Percentiles rank a stretch among this genome's conserved stretches.
phyloP scores from a whole-genome alignment of 2,888 invertebrate genomes.

The Aspidapion aeneum region DNA sequence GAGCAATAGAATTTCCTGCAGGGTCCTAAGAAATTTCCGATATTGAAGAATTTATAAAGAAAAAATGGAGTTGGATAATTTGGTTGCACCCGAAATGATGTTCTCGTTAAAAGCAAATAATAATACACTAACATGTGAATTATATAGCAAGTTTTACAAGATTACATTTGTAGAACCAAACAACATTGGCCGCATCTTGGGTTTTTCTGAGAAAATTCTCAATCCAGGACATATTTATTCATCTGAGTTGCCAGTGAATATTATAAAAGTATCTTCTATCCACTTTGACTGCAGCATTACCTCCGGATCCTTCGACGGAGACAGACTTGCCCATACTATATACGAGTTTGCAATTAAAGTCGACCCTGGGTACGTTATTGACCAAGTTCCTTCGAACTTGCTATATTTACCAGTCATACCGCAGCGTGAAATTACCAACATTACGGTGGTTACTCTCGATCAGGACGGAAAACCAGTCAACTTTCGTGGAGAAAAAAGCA shows the following conservation, averaged over 20 bases:
- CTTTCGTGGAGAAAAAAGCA: background rate
- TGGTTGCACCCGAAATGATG: background rate
- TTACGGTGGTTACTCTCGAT: background rate
- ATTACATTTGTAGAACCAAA: background rate
- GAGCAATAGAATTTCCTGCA: background rate
- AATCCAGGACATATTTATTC: background rate
- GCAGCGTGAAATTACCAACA: slow-evolving; percentile 7
- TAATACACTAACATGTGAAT: slow-evolving; percentile 1
- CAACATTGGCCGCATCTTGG: background rate
- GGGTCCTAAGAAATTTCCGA: background rate
- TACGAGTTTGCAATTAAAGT: slow-evolving; percentile 4
- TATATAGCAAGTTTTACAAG: background rate
- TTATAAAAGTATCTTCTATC: slow-evolving; percentile 12
- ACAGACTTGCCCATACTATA: slow-evolving; percentile 8
- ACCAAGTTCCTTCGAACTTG: slow-evolving; percentile 6
- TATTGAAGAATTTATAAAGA: background rate
- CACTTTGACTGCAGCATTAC: slow-evolving; percentile 10
- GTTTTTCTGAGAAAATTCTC: background rate
- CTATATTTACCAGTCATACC: slow-evolving; percentile 11
- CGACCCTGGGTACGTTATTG: slow-evolving; percentile 9
- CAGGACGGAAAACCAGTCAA: background rate
- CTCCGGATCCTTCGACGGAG: slow-evolving; percentile 3
- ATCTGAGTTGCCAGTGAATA: slow-evolving; percentile 10
- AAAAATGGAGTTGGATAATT: background rate
- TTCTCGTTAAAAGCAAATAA: slow-evolving; percentile 1